Evolutionary conservation across 2,113 vertebrate species (phyloP).

Genomic region (Cyanoramphus novaezelandiae): DNA sequence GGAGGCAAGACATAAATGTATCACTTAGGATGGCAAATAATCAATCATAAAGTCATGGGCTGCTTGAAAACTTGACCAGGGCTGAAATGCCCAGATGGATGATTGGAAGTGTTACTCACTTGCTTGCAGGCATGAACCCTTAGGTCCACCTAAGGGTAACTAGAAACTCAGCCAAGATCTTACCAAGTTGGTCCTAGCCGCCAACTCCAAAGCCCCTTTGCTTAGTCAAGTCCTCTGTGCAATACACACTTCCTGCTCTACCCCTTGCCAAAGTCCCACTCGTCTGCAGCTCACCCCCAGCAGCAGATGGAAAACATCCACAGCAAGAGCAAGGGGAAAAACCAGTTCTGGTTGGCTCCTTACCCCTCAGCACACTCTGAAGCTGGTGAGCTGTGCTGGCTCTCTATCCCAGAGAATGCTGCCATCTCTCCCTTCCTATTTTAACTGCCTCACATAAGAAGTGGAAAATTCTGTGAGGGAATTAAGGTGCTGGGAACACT

Average conservation of each 20-base stretch:
- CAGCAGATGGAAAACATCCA: slow-evolving; percentile 45
- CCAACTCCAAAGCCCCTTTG: background rate
- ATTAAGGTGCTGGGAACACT: background rate
- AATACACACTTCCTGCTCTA: slow-evolving; percentile 4
- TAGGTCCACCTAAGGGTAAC: background rate
- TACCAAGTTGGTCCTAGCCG: background rate
- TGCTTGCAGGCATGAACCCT: slow-evolving; percentile 3
- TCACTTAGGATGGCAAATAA: slow-evolving; percentile 17
- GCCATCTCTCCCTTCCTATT: slow-evolving; percentile 27
- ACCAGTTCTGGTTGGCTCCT: background rate
- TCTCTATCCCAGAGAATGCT: background rate
- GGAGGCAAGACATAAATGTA: background rate
- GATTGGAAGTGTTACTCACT: background rate
- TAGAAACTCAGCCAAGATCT: slow-evolving; percentile 24
- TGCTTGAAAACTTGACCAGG: background rate
- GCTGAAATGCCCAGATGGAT: background rate
- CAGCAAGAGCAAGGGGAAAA: slow-evolving; percentile 1
- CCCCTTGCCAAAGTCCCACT: slow-evolving; percentile 39
- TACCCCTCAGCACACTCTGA: background rate
- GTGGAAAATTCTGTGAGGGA: slow-evolving; percentile 49
- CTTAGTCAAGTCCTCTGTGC: slow-evolving; percentile 24
- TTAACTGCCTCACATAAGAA: slow-evolving; percentile 34
- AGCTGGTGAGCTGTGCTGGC: background rate
- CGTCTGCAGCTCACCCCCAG: background rate
- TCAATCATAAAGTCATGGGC: background rate